Percentiles rank a stretch among this genome's conserved stretches.
These are phyloP conservation scores for Speoplatyrhinus poulsoni DNA, from an alignment of 2,113 vertebrate genomes.

Conservation along the genomic window DNA sequence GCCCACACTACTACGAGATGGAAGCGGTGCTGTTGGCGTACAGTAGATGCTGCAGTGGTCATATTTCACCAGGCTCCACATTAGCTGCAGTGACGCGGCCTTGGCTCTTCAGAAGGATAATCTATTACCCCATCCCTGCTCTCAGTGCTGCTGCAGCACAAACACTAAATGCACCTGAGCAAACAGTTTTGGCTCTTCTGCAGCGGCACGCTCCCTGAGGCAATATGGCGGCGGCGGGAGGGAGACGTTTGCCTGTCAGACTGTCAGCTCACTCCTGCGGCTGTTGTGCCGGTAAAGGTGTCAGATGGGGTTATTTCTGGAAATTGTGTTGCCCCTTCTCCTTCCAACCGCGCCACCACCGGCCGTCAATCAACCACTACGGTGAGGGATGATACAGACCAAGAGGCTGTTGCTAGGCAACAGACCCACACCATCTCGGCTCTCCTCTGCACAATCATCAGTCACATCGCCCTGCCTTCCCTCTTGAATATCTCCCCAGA, in stretches of 20 bases:
- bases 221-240: no score
- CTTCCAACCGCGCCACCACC: no score
- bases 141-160: conserved; percentile 28
- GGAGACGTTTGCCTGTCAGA: neutral
- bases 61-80: conserved; percentile 40
- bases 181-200: neutral
- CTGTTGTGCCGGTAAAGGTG: neutral
- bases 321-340: neutral
- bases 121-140: conserved; percentile 6
- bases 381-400: conserved; percentile 1
- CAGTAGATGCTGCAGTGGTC: conserved; percentile 40
- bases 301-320: neutral
- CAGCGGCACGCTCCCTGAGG: neutral
- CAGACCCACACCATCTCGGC: conserved; percentile 55
- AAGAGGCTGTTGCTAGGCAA: conserved; percentile 72
- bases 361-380: no score
- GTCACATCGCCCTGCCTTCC: conserved; percentile 5
- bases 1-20: neutral
- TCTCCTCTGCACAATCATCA: conserved; percentile 30
- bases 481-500: conserved; percentile 9
- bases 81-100: conserved; percentile 35
- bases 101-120: conserved; percentile 3
- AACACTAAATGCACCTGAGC: neutral
- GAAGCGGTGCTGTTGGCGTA: conserved; percentile 25
- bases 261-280: neutral